A percentile compares a stretch with the other conserved stretches of the same genome.
Conservation (phyloP, 2,797 vertebrate species). For the Scomberomorus guttatus region DNA sequence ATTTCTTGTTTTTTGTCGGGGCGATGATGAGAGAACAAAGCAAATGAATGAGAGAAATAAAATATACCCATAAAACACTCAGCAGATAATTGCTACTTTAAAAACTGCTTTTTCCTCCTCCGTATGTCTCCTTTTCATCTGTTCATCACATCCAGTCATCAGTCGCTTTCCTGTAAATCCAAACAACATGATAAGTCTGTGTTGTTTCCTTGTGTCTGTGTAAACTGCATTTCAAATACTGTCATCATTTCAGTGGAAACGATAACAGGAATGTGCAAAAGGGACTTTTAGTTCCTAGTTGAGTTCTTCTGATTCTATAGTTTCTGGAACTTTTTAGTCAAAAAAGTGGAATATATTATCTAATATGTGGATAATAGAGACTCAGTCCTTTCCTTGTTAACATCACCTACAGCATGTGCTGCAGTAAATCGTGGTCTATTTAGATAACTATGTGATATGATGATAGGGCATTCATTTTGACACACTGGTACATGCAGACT, state of each 20-base stretch:
- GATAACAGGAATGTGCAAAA: neutral
- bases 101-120: too few relatives aligned
- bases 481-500: neutral
- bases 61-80: too few relatives aligned
- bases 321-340: neutral
- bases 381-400: neutral
- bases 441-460: neutral
- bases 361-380: neutral
- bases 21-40: too few relatives aligned
- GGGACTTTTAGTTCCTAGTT: neutral
- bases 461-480: neutral
- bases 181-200: neutral
- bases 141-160: neutral
- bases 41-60: neutral
- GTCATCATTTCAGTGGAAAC: neutral
- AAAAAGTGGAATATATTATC: neutral
- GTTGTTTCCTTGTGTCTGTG: neutral
- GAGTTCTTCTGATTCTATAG: neutral
- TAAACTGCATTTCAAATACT: neutral
- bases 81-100: too few relatives aligned
- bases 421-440: neutral
- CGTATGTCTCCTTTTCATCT: too few relatives aligned
- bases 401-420: neutral
- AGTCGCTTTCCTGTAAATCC: neutral
- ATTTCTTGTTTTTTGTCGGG: neutral